Evolutionary conservation across 2,888 invertebrate species (phyloP), one percentile per base, ranked within the genome.

Genomic region (Scaptomyza caliginosa): DNA sequence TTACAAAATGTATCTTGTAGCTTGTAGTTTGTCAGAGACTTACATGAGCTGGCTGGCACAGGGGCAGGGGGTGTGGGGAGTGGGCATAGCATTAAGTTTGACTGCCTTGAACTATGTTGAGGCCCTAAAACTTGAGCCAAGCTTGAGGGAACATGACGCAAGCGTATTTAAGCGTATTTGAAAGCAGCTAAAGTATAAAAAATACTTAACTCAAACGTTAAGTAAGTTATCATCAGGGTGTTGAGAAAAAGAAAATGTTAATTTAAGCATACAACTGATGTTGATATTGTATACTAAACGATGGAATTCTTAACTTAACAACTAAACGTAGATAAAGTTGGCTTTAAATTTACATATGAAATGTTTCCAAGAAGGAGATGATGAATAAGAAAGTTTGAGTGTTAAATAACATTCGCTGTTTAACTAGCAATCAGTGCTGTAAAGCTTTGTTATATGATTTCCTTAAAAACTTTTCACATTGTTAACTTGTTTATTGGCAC

Each of bases 101-200:
- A 45, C 69, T 68, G 74, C 71, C 71, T 71, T 71, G 71, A 71
- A 72, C 71, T 58, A 62, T 43, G 69, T 32, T 34, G 7, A n/a
- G 21, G 21, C 48, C 51, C 19, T 13, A 30, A 30, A 26, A 19
- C 50, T 21, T 34, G 39, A 46, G 42, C 42, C n/a, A 7, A 69
- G 71, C 75, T 72, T 59, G 71, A n/a, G n/a, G 70, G 71, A 72
- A 69, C 58, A 74, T 74, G 70, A 68, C 58, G 63, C 36, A 36
- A 63, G 54, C 74, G n/a, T n/a, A n/a, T n/a, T n/a, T n/a, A n/a
- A n/a, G n/a, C n/a, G n/a, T n/a, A n/a, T n/a, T n/a, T n/a, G n/a
- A n/a, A n/a, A n/a, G n/a, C n/a, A n/a, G n/a, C n/a, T n/a, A n/a
- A n/a, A n/a, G n/a, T n/a, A n/a, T n/a, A n/a, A n/a, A n/a, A n/a